Percentiles rank a stretch among this genome's conserved stretches.
Conservation (phyloP, 2,888 invertebrate species). For the Urechis unicinctus region DNA sequence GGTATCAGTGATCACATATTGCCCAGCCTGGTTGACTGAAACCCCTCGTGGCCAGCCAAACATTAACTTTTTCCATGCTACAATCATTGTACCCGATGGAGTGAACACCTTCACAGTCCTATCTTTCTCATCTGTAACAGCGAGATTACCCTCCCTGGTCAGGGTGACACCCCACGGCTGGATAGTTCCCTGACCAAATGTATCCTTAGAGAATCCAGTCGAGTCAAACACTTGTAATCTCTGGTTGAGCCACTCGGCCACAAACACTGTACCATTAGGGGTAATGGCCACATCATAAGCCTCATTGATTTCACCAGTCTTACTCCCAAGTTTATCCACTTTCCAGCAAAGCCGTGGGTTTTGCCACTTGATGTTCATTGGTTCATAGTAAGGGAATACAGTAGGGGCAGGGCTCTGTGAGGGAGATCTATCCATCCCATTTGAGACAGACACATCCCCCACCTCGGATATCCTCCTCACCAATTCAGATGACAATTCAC, state of each 20-base stretch:
- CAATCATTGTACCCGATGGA: conserved; percentile 19
- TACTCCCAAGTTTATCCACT: conserved; percentile 15
- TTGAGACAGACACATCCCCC: neutral
- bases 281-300: conserved; percentile 19
- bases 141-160: conserved; percentile 25
- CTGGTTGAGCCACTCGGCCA: conserved; percentile 33
- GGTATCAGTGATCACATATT: conserved; percentile 51
- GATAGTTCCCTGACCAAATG: conserved; percentile 22
- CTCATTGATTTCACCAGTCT: conserved; percentile 20
- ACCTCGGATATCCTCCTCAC: conserved; percentile 8
- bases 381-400: neutral
- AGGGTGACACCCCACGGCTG: conserved; percentile 30
- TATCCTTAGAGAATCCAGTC: conserved; percentile 21
- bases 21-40: conserved; percentile 34
- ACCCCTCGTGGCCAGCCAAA: conserved; percentile 33
- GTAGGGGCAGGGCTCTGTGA: neutral
- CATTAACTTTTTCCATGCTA: conserved; percentile 25
- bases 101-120: conserved; percentile 26
- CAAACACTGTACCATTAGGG: conserved; percentile 24
- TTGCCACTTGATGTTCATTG: conserved; percentile 15
- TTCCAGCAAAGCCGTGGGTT: conserved; percentile 17
- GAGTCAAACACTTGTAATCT: conserved; percentile 27
- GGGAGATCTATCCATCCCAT: neutral
- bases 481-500: conserved; percentile 16
- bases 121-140: conserved; percentile 26